Percentiles rank a stretch among this genome's conserved stretches.
These are phyloP conservation scores for Arenaria interpres DNA, from an alignment of 2,113 vertebrate species.

Conservation along the genomic window DNA sequence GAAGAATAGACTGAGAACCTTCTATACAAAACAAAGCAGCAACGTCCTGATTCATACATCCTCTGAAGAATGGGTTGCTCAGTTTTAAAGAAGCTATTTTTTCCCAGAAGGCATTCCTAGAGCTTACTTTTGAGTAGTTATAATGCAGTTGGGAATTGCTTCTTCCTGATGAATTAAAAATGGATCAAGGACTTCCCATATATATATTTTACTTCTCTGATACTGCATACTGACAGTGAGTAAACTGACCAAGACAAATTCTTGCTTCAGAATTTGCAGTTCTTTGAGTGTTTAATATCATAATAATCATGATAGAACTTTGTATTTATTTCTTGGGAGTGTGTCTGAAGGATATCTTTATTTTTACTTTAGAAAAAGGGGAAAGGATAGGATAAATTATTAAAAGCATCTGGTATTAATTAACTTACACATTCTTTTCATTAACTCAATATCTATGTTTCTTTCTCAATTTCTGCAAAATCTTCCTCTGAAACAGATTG, in stretches of 20 bases:
- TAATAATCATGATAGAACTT: neutral
- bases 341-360: neutral
- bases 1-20: neutral
- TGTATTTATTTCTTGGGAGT: neutral
- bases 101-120: neutral
- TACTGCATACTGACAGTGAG: neutral
- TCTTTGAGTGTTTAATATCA: neutral
- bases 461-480: neutral
- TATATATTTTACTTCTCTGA: neutral
- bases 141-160: neutral
- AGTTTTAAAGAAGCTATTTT: neutral
- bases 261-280: neutral
- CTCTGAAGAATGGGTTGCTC: neutral
- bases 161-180: neutral
- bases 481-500: neutral
- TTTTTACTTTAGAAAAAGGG: neutral
- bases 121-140: neutral
- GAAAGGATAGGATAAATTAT: neutral
- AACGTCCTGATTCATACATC: neutral
- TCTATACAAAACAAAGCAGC: neutral
- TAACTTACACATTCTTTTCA: neutral
- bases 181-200: neutral
- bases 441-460: neutral
- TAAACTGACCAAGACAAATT: neutral
- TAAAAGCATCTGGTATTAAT: neutral